These are phyloP conservation scores for Aegypius monachus DNA, from an alignment of 2,113 vertebrate species.

Conservation along the genomic window DNA sequence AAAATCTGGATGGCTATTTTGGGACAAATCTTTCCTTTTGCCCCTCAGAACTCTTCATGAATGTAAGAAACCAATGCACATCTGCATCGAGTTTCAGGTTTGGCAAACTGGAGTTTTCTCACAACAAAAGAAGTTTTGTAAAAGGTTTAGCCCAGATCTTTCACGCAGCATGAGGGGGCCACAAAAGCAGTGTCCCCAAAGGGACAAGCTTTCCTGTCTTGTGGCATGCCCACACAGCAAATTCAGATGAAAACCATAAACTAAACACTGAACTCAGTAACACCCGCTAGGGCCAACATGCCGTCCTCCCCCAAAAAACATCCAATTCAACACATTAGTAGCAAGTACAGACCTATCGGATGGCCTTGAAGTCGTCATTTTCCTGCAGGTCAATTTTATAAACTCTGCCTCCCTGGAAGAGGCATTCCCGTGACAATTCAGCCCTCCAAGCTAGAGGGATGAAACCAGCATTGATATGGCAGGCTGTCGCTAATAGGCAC, in stretches of 20 bases:
- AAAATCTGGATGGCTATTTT: background rate
- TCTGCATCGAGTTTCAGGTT: background rate
- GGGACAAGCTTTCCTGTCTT: background rate
- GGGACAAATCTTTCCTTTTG: background rate
- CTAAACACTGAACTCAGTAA: background rate
- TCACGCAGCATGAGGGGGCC: background rate
- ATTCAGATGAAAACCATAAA: background rate
- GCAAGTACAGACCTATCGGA: background rate
- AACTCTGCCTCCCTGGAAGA: background rate
- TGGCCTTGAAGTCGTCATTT: background rate
- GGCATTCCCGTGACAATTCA: background rate
- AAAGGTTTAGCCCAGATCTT: background rate
- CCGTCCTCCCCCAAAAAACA: background rate
- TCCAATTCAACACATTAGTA: background rate
- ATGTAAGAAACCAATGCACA: background rate
- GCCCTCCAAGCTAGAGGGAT: background rate
- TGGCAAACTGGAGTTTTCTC: background rate
- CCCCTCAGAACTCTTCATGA: background rate
- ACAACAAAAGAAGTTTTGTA: background rate
- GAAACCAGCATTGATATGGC: background rate
- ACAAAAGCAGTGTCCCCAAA: background rate
- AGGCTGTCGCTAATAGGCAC: background rate
- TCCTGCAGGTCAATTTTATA: background rate
- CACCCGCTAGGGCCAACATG: background rate
- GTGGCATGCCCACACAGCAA: background rate